Evolutionary conservation across 37 sponge, comb jelly and placozoan species (phyloP).

Genomic region (Beroe ovata): DNA sequence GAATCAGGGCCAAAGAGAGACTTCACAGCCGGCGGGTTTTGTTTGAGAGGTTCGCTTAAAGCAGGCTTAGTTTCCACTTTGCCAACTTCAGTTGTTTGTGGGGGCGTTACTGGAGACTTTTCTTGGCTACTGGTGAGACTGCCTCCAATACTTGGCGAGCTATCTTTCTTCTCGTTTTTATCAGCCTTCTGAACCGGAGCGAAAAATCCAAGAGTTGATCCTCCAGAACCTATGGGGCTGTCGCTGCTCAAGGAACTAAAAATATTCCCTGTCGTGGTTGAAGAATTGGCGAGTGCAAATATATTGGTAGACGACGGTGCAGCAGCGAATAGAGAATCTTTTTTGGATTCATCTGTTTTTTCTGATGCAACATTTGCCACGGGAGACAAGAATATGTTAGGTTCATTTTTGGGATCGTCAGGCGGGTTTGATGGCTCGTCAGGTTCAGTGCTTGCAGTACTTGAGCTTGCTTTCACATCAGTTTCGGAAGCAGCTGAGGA

Average conservation of each 20-base stretch:
- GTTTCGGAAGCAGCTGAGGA: not conserved
- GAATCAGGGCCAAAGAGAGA: conserved; percentile 28
- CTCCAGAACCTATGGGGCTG: not conserved
- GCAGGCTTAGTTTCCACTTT: not conserved
- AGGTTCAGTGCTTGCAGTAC: not conserved
- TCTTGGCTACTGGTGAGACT: conserved; percentile 59
- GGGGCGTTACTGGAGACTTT: conserved; percentile 34
- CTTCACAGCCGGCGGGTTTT: not conserved
- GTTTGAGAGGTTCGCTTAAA: not conserved
- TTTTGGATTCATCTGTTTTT: not conserved
- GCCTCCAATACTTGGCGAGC: conserved; percentile 54
- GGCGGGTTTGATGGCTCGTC: not conserved
- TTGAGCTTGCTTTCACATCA: not conserved
- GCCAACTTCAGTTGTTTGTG: not conserved
- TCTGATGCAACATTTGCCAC: not conserved
- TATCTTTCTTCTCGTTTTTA: conserved; percentile 11
- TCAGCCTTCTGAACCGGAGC: not conserved
- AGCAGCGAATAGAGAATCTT: conserved; percentile 33
- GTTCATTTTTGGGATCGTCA: not conserved
- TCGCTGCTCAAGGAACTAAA: not conserved
- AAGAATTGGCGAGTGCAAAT: conserved; percentile 24
- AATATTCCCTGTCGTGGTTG: conserved; percentile 5
- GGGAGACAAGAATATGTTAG: not conserved
- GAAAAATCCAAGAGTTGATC: conserved; percentile 31
- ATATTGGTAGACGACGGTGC: conserved; percentile 25